phyloP scores from a whole-genome alignment of 2,888 invertebrate species.

The Mesopsocus fuscifrons region DNA sequence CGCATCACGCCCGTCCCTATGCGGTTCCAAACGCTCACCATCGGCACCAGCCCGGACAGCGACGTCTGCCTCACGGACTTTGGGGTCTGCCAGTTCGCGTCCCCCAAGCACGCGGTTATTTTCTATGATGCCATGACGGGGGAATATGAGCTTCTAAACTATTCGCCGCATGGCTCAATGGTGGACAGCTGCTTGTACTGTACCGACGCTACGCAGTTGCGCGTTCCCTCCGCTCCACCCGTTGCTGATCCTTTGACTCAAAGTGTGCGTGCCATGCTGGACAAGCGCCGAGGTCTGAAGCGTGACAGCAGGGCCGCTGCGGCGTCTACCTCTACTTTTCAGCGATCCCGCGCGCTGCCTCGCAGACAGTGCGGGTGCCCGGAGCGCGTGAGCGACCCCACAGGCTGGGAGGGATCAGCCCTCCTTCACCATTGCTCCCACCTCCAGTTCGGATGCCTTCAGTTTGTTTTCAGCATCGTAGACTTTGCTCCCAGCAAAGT shows the following conservation, averaged over 20 bases:
- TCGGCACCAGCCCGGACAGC: slow-evolving; percentile 47
- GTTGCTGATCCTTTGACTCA: not conserved
- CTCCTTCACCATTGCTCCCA: slow-evolving; percentile 4
- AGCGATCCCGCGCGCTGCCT: not conserved
- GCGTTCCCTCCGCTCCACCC: not conserved
- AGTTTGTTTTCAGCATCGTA: slow-evolving; percentile 3
- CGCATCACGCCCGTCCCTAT: slow-evolving; percentile 33
- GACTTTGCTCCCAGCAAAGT: slow-evolving; percentile 4
- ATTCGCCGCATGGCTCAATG: slow-evolving; percentile 5
- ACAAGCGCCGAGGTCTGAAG: slow-evolving; percentile 5
- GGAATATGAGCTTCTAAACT: slow-evolving; percentile 2
- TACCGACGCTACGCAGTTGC: not conserved
- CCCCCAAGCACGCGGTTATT: slow-evolving; percentile 58
- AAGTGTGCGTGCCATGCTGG: not conserved
- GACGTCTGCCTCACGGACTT: slow-evolving; percentile 39
- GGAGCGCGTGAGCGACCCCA: not conserved
- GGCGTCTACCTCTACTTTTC: not conserved
- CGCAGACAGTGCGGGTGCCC: not conserved
- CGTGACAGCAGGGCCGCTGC: not conserved
- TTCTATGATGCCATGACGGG: slow-evolving; percentile 25
- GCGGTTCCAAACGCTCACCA: slow-evolving; percentile 44
- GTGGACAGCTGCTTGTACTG: not conserved
- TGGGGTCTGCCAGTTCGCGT: slow-evolving; percentile 49
- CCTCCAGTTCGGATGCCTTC: slow-evolving; percentile 3
- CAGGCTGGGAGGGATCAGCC: slow-evolving; percentile 7